These are phyloP conservation scores for Cosmorhoe ocellata DNA, from an alignment of 2,888 invertebrate genomes.

Conservation along the genomic window DNA sequence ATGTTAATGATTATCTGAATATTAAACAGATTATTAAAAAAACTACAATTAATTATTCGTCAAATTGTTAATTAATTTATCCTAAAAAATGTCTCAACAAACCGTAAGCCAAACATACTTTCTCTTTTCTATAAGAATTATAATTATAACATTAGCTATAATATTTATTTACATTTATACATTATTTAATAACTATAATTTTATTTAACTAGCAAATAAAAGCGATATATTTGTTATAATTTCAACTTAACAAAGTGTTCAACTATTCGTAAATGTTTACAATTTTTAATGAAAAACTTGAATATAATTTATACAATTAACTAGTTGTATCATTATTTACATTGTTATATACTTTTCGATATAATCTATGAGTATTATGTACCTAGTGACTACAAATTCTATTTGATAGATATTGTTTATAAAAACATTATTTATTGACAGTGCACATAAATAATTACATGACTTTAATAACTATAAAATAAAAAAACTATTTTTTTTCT, in stretches of 20 bases:
- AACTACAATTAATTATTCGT: too few relatives aligned
- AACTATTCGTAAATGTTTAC: constrained; percentile 28
- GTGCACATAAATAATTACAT: background rate
- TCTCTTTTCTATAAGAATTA: constrained; percentile 10
- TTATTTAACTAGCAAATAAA: constrained; percentile 36
- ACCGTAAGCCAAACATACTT: constrained; percentile 24
- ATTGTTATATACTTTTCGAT: constrained; percentile 12
- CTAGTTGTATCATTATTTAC: constrained; percentile 24
- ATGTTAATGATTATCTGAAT: too few relatives aligned
- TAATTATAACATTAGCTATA: constrained; percentile 21
- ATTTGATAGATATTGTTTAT: background rate
- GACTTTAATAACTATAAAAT: too few relatives aligned
- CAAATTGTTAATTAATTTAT: too few relatives aligned
- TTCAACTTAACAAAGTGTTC: constrained; percentile 13
- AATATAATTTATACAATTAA: constrained; percentile 34
- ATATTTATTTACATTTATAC: constrained; percentile 41
- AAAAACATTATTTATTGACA: constrained; percentile 1
- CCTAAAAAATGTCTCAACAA: constrained; percentile 14
- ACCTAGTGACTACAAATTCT: constrained; percentile 2
- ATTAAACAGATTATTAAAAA: too few relatives aligned
- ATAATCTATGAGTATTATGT: background rate
- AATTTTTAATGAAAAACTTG: constrained; percentile 24
- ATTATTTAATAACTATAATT: constrained; percentile 32
- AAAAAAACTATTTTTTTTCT: too few relatives aligned
- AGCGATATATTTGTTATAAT: constrained; percentile 27